These are phyloP conservation scores for Erebia palarica DNA, from an alignment of 2,888 invertebrate species.

Conservation along the genomic window DNA sequence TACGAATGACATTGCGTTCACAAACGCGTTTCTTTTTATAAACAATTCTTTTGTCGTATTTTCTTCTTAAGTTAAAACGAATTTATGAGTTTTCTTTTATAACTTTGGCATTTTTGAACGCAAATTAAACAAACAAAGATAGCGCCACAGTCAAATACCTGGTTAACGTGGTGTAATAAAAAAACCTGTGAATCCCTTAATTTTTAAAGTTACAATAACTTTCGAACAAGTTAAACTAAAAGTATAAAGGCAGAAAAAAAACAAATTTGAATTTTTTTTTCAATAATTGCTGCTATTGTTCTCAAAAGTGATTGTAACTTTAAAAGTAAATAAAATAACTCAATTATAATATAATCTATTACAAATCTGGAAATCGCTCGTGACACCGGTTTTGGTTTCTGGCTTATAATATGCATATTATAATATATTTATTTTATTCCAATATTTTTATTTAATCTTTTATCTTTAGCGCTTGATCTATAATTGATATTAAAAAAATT, in stretches of 20 bases:
- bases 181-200: neutral
- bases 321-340: neutral
- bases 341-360: neutral
- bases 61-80: no score
- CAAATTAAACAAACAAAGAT: neutral
- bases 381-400: neutral
- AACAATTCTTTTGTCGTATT: neutral
- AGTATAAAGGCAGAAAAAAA: neutral
- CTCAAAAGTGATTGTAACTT: neutral
- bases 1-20: neutral
- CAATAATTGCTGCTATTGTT: neutral
- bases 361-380: neutral
- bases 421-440: neutral
- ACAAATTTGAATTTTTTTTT: neutral
- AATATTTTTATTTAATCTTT: neutral
- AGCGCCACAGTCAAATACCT: neutral
- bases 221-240: neutral
- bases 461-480: neutral
- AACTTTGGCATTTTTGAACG: neutral
- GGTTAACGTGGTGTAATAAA: slow-evolving; percentile 1
- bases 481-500: neutral
- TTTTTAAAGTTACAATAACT: neutral
- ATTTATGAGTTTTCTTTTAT: no score
- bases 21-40: neutral
- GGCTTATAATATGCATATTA: no score